Evolutionary conservation across 2,113 vertebrate genomes (phyloP).

Genomic region (Micromys minutus): DNA sequence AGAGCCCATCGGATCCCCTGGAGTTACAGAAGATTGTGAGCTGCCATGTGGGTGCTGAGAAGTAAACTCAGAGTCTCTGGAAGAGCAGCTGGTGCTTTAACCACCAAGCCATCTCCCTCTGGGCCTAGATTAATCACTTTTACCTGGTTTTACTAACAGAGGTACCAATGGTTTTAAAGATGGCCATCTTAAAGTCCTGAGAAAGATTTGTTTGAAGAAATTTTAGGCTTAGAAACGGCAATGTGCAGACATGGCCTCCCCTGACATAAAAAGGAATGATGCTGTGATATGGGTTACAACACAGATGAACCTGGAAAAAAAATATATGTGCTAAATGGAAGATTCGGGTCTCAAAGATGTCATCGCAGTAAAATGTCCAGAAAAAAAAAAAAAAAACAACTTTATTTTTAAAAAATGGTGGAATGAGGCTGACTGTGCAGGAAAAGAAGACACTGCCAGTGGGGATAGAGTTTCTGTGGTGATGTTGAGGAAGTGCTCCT

Average conservation of each 20-base stretch:
- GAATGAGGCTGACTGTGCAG: not conserved
- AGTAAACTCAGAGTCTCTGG: no score
- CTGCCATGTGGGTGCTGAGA: no score
- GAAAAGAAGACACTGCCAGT: not conserved
- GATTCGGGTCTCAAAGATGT: not conserved
- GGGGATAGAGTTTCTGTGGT: not conserved
- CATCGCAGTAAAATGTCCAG: not conserved
- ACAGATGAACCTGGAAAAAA: not conserved
- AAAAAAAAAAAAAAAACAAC: not conserved
- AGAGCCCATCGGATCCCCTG: no score
- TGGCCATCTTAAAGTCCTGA: not conserved
- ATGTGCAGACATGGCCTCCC: not conserved
- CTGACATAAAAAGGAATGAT: constrained; percentile 3
- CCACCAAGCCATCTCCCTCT: no score
- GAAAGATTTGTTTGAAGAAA: constrained; percentile 27
- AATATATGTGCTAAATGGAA: not conserved
- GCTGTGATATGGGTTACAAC: not conserved
- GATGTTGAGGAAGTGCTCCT: not conserved
- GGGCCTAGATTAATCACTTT: not conserved
- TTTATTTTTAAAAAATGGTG: no score
- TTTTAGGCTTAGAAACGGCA: constrained; percentile 28
- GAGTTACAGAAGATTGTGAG: no score
- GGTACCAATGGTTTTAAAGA: not conserved
- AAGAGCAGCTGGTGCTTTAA: no score
- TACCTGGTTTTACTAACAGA: not conserved